Base-by-base conservation (phyloP, 1,140 invertebrate genomes). In the Ctenoplectra terminalis region DNA sequence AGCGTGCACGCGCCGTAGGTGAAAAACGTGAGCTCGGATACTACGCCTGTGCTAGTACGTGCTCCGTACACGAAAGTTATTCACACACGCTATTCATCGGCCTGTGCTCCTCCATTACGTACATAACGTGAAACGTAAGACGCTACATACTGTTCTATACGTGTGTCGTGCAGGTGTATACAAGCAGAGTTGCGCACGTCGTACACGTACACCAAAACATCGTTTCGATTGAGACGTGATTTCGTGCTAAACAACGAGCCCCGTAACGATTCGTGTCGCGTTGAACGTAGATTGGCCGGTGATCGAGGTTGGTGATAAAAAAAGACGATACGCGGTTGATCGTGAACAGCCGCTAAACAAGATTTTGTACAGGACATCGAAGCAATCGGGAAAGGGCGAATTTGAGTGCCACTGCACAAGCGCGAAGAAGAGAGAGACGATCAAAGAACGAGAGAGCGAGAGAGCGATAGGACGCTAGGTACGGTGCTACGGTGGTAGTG, bases 401-500 rank as follows among this genome's bases (percentile, higher is more conserved):
- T 81, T 74, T 74, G 71, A 81, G 79, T 70, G 85, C 77, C 74
- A 80, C 84, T 86, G 84, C 81, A 64, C 43, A 66, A 67, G 74
- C 64, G 83, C 71, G 77, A 73, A 67, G 58, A 54, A 20, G 54
- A 80, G 46, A 64, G 70, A 81, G 73, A 83, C 29, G 31, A 54
- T 78, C 37, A 64, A 48, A 60, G 17, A 71, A 43, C 9, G 71
- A 31, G 29, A 50, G 52, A 83, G 70, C 23, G 76, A 86, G 88
- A 88, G 26, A 54, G 5, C 63, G 48, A 80, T 61, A 78, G 77
- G 81, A 88, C 74, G 86, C 86, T 84, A 87, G 87, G 71, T 86
- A 82, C 40, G 76, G 48, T 60, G 81, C 76, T 70, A 84, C 61
- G 82, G 88, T 89, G 85, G 73, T 90, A 84, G 89, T 90, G 89